Conservation (phyloP, 2,113 vertebrate species). For the Sinocyclocheilus grahami region DNA sequence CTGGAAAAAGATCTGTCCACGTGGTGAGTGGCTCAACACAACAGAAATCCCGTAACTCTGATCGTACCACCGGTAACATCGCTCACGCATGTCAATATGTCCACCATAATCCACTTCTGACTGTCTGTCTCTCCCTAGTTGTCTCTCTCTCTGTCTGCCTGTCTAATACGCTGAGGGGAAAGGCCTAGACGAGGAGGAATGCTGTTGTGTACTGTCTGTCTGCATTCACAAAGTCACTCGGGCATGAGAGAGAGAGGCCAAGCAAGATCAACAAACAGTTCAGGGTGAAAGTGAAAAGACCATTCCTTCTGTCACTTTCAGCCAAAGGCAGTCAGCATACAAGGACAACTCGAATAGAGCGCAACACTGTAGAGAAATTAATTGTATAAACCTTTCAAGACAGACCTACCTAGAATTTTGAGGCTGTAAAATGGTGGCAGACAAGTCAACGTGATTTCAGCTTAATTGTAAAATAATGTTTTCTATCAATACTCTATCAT, state of each 20-base stretch:
- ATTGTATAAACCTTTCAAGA: not conserved
- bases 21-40: not conserved
- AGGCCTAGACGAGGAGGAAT: conserved; percentile 25
- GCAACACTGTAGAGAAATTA: not conserved
- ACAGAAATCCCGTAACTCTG: conserved; percentile 6
- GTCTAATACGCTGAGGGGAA: not conserved
- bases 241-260: conserved; percentile 21
- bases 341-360: not conserved
- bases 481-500: not conserved
- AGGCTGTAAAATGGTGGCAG: not conserved
- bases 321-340: not conserved
- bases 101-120: conserved; percentile 9
- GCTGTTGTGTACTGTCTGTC: conserved; percentile 20
- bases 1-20: conserved; percentile 1
- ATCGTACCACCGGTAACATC: conserved; percentile 17
- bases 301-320: conserved; percentile 31
- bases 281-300: conserved; percentile 1
- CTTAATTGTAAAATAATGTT: not conserved
- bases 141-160: conserved; percentile 19
- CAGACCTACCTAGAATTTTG: not conserved
- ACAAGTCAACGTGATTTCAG: not conserved
- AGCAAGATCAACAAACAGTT: conserved; percentile 20
- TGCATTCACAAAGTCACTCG: conserved; percentile 26
- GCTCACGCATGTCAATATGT: conserved; percentile 26
- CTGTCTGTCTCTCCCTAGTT: not conserved